These are phyloP conservation scores for Melanaphis sacchari DNA, from an alignment of 1,140 invertebrate genomes.

Conservation along the genomic window DNA sequence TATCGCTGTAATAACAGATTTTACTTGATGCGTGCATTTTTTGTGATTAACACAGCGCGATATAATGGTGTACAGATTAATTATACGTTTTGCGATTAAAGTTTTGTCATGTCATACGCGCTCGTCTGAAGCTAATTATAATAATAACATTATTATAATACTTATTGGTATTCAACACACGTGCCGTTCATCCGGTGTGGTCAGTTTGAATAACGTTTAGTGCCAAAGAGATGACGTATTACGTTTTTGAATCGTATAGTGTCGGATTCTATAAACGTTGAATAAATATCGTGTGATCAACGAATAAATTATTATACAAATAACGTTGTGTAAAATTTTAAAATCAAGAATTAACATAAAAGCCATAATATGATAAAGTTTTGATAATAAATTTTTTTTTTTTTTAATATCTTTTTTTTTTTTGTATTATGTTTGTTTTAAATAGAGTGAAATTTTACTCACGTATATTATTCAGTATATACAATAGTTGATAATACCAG, in stretches of 20 bases:
- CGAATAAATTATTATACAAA: background rate
- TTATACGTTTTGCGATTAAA: background rate
- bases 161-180: background rate
- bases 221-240: background rate
- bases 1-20: background rate
- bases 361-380: background rate
- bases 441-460: background rate
- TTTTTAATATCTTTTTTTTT: background rate
- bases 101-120: background rate
- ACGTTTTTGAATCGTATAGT: background rate
- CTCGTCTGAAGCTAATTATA: background rate
- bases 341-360: background rate
- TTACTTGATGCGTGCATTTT: background rate
- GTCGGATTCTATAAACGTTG: background rate
- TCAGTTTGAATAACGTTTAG: slow-evolving; percentile 8
- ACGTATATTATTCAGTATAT: background rate
- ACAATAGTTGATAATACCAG: background rate
- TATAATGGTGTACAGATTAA: background rate
- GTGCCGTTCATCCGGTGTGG: background rate
- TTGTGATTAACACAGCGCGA: background rate
- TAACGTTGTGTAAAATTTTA: background rate
- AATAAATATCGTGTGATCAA: background rate
- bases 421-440: background rate
- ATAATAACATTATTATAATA: slow-evolving; percentile 9
- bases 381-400: background rate